These are phyloP conservation scores for Lasioglossum malachurum DNA, from an alignment of 2,888 invertebrate species.

Conservation along the genomic window DNA sequence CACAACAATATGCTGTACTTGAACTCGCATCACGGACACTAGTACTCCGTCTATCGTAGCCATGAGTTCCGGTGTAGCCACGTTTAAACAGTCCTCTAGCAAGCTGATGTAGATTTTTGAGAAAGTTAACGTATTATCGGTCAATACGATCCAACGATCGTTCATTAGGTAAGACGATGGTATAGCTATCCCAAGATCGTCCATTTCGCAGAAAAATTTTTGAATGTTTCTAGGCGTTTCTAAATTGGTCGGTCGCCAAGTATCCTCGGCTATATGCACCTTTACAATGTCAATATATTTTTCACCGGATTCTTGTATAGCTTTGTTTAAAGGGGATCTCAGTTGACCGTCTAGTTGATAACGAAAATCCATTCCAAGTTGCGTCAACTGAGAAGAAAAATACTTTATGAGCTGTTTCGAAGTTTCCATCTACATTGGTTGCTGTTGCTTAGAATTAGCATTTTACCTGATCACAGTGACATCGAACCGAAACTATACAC, in stretches of 20 bases:
- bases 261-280: constrained; percentile 91
- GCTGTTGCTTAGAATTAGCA: background rate
- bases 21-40: constrained; percentile 90
- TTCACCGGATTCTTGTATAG: constrained; percentile 92
- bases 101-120: constrained; percentile 91
- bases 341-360: constrained; percentile 96
- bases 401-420: background rate
- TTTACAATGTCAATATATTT: constrained; percentile 94
- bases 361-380: constrained; percentile 93
- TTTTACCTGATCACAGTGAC: constrained; percentile 89
- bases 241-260: constrained; percentile 94
- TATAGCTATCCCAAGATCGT: constrained; percentile 79
- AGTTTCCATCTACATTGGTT: background rate
- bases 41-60: constrained; percentile 90
- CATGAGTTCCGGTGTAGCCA: constrained; percentile 91
- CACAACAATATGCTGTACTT: constrained; percentile 88
- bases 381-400: constrained; percentile 85
- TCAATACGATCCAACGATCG: constrained; percentile 91
- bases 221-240: constrained; percentile 86
- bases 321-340: constrained; percentile 90
- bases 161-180: constrained; percentile 84
- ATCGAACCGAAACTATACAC: constrained; percentile 93
- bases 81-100: constrained; percentile 91
- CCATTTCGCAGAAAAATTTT: constrained; percentile 78
- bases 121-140: constrained; percentile 93